Percentiles rank a stretch among this genome's conserved stretches.
Conservation (phyloP, 2,888 invertebrate species). For the Prostheceraeus crozeri region DNA sequence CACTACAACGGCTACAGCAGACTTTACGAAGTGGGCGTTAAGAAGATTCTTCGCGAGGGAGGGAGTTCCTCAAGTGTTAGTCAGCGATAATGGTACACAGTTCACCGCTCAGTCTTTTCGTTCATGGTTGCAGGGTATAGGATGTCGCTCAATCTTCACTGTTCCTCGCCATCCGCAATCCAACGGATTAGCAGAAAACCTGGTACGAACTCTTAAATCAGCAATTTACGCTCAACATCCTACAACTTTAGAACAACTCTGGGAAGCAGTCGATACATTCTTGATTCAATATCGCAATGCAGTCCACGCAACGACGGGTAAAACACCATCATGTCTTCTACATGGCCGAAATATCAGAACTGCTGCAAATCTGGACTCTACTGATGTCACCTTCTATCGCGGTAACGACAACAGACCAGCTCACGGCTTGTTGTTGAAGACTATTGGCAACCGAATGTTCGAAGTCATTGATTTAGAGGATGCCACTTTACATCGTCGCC, state of each 20-base stretch:
- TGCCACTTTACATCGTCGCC: not conserved
- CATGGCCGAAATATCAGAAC: not conserved
- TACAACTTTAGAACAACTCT: not conserved
- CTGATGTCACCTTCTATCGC: too few relatives aligned
- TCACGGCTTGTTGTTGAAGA: too few relatives aligned
- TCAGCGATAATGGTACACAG: slow-evolving; percentile 16
- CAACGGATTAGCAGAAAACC: slow-evolving; percentile 5
- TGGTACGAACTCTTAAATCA: not conserved
- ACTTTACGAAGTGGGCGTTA: not conserved
- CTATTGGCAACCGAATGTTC: slow-evolving; percentile 6
- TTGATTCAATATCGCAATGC: slow-evolving; percentile 5
- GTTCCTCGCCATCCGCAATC: slow-evolving; percentile 6
- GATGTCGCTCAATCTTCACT: not conserved
- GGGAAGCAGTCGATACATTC: not conserved
- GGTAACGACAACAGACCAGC: too few relatives aligned
- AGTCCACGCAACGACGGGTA: not conserved
- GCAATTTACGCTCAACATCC: slow-evolving; percentile 1
- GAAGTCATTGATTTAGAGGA: not conserved
- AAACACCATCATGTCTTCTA: slow-evolving; percentile 2
- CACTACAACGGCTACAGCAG: slow-evolving; percentile 7
- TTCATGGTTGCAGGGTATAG: not conserved
- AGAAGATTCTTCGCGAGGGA: slow-evolving; percentile 25
- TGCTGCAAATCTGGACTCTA: too few relatives aligned
- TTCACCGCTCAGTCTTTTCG: not conserved
- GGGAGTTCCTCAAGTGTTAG: not conserved